phyloP scores from a whole-genome alignment of 2,888 invertebrate genomes.

The Tachina lurida region DNA sequence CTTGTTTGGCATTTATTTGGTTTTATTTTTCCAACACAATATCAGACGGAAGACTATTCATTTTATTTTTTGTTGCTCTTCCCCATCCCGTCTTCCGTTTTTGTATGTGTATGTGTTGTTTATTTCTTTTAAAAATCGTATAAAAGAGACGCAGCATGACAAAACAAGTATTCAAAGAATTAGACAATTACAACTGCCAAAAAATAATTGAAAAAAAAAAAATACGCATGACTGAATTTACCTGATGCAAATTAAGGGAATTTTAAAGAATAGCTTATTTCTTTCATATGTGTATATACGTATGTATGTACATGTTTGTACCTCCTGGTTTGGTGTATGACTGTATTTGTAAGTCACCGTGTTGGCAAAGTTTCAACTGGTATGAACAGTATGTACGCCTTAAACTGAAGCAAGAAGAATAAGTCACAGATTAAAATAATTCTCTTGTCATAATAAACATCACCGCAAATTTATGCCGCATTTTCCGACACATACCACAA shows the following conservation, averaged over 20 bases:
- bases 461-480: constrained; percentile 54
- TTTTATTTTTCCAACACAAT: constrained; percentile 47
- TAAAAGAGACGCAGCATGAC: constrained; percentile 11
- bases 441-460: constrained; percentile 56
- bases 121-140: constrained; percentile 39
- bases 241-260: background rate
- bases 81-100: background rate
- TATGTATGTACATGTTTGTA: background rate
- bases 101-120: background rate
- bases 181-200: constrained; percentile 34
- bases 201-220: background rate
- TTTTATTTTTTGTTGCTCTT: background rate
- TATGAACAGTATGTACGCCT: constrained; percentile 11
- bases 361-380: constrained; percentile 38
- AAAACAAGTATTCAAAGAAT: constrained; percentile 40
- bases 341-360: background rate
- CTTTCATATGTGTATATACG: background rate
- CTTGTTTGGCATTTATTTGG: constrained; percentile 57
- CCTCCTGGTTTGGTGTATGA: background rate
- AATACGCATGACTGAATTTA: constrained; percentile 5
- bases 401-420: background rate
- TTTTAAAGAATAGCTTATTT: constrained; percentile 12
- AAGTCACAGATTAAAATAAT: constrained; percentile 13
- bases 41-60: constrained; percentile 39
- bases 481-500: background rate